Conservation (phyloP, 2,888 invertebrate genomes). For the Lucinisca nassula region DNA sequence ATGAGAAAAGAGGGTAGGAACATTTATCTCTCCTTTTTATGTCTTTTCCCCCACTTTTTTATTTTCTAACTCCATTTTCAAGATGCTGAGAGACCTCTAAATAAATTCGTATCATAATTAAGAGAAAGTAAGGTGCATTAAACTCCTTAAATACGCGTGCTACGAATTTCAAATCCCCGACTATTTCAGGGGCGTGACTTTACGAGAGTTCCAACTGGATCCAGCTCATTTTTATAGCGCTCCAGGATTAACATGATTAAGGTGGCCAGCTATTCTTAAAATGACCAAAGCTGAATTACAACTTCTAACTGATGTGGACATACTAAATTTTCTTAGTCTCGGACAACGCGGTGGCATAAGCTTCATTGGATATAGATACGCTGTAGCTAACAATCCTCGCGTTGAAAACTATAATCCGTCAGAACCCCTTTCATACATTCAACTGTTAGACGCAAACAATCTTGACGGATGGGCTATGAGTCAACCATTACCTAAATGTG, state of each 20-base stretch:
- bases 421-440: not conserved
- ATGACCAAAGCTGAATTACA: not conserved
- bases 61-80: no score
- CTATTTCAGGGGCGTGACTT: not conserved
- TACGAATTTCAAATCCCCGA: no score
- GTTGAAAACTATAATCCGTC: not conserved
- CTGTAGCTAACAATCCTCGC: not conserved
- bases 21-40: no score
- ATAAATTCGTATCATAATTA: no score
- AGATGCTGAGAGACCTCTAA: no score
- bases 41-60: no score
- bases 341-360: not conserved
- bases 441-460: not conserved
- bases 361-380: not conserved
- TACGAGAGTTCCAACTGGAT: not conserved
- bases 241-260: not conserved
- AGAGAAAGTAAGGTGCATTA: no score
- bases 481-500: slow-evolving; percentile 18
- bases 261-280: not conserved
- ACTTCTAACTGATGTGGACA: not conserved
- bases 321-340: not conserved
- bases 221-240: no score
- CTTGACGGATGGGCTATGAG: not conserved
- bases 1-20: no score
- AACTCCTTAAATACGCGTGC: no score